Base-by-base conservation (phyloP, 2,113 vertebrate genomes). In the Brevimyrus niger region DNA sequence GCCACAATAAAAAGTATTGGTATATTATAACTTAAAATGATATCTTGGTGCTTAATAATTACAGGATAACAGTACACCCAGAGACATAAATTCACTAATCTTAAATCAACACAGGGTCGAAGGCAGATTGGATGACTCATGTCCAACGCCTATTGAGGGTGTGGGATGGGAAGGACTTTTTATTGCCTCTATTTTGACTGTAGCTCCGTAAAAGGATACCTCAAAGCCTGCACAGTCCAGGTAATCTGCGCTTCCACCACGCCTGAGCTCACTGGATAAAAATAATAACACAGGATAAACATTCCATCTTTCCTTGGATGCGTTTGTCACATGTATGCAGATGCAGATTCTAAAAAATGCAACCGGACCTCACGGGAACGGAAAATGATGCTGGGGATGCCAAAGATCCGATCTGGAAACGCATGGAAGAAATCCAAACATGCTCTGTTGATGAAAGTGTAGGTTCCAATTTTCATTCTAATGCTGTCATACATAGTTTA, bases 121-220 rank as follows among this genome's bases (percentile, higher is more conserved):
- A 13, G 27, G 31, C 50, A 35, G 85, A 53, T 55, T 87, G 50
- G n/a, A 55, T 53, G 85, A 87, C 7, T 38, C 27, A 6, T 53
- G 7, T 53, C 50, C 2, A 55, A 3, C 46, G 27, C 46, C 46
- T 15, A 31, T 3, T 27, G n/a, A 47, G 47, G 48, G 9, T 23
- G 23, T 2, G 82, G 82, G 80, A 15, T 31, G 27, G 47, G n/a
- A 27, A 27, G 15, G 31, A 35, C 13, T 10, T 87, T 87, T 55
- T 51, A 87, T 87, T 51, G 50, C 85, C 31, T 48, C 50, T 87
- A 47, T 86, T 87, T 87, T 87, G 31, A 35, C 85, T 13, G 47
- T 53, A 38, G 50, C 15, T 38, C 35, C 13, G 27, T 50, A 50
- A 86, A 50, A 50, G 10, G 84, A 86, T 48, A 7, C 27, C 46